phyloP scores from a whole-genome alignment of 2,888 invertebrate genomes.

The Pelosia muscerda region DNA sequence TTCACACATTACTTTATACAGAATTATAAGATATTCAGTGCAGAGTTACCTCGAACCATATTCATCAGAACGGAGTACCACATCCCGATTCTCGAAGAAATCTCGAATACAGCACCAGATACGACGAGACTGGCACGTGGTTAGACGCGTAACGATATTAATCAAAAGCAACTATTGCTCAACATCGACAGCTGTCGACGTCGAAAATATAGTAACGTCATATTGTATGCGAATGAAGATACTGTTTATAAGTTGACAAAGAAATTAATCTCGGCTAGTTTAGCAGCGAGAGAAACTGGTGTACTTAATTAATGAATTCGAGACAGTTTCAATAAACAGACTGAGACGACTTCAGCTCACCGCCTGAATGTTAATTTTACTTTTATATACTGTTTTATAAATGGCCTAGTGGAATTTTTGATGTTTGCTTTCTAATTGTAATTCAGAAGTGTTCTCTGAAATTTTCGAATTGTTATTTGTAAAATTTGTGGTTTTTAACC shows the following conservation, averaged over 20 bases:
- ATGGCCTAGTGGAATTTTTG: conserved; percentile 41
- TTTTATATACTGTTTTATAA: conserved; percentile 43
- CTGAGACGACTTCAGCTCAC: conserved; percentile 55
- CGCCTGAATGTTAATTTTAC: conserved; percentile 52
- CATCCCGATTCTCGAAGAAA: background rate
- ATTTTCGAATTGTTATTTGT: background rate
- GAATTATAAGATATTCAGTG: background rate
- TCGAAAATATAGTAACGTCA: conserved; percentile 12
- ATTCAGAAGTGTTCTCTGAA: conserved; percentile 25
- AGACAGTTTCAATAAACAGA: conserved; percentile 52
- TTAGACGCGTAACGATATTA: background rate
- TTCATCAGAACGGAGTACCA: background rate
- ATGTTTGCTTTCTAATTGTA: conserved; percentile 47
- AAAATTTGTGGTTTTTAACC: background rate
- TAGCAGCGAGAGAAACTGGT: conserved; percentile 37
- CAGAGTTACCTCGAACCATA: conserved; percentile 4
- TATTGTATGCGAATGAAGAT: background rate
- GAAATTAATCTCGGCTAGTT: conserved; percentile 16
- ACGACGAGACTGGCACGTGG: background rate
- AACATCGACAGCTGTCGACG: background rate
- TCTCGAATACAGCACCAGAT: background rate
- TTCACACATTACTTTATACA: background rate
- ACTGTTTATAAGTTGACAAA: conserved; percentile 17
- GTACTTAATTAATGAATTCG: conserved; percentile 49
- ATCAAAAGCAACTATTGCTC: background rate